Evolutionary conservation across 2,797 vertebrate genomes (phyloP).

Genomic region (Anas bernieri): DNA sequence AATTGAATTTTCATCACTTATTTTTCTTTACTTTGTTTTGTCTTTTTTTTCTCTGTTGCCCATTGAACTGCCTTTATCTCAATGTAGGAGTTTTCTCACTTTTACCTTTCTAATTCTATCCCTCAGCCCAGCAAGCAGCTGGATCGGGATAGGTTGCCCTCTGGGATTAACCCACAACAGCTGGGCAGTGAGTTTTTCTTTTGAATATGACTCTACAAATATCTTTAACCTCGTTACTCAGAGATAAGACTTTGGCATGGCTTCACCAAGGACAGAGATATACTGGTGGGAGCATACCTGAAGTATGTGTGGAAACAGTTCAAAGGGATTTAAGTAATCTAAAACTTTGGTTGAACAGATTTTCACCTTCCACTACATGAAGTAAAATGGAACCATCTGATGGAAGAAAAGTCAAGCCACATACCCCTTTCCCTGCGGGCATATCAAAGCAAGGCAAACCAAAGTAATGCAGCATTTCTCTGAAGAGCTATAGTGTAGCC

Average conservation of each 20-base stretch:
- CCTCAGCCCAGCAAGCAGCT: no score
- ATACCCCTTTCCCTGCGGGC: not conserved
- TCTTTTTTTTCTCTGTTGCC: not conserved
- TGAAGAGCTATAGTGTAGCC: not conserved
- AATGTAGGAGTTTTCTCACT: not conserved
- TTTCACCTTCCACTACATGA: not conserved
- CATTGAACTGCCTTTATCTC: not conserved
- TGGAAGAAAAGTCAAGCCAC: not conserved
- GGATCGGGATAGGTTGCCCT: not conserved
- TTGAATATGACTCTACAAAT: rapidly evolving
- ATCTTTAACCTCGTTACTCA: not conserved
- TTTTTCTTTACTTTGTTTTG: not conserved
- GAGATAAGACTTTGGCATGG: not conserved
- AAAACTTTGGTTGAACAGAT: not conserved
- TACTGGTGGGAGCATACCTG: not conserved
- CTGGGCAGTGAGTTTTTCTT: not conserved
- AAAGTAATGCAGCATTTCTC: not conserved
- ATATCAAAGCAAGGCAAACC: not conserved
- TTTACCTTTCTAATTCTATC: not conserved
- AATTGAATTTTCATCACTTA: not conserved
- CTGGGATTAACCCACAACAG: not conserved
- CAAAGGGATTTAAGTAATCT: not conserved
- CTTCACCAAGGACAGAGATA: not conserved
- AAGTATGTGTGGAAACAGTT: not conserved
- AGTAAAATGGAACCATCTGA: not conserved